Evolutionary conservation across 2,113 vertebrate species (phyloP), one percentile per base, ranked within the genome.

Genomic region (Etheostoma spectabile): DNA sequence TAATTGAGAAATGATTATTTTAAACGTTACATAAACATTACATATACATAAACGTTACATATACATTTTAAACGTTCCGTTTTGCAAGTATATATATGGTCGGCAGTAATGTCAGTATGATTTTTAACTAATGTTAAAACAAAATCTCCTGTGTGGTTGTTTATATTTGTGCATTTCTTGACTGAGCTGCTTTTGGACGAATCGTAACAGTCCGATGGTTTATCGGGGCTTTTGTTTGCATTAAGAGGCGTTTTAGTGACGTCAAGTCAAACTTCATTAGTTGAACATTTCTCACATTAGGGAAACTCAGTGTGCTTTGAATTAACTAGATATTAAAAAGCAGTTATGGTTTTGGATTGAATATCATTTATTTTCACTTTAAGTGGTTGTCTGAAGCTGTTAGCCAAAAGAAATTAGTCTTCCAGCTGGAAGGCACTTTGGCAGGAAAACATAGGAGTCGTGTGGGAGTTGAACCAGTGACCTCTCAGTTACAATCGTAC

Each of bases 401-500:
- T 78, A 33, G 49, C 21, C 33, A 52, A 56, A 48, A 18, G 52
- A 46, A 46, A 51, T 80, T 49, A 16, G 38, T 65, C 69, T 46
- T 68, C 22, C 79, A 35, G 59, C 77, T 87, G 10, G 1, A 53
- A 74, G 78, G 48, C 60, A 38, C 74, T 63, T 62, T 79, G 74
- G 67, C 72, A 81, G 46, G 45, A 22, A 45, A 77, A 60, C 46
- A 19, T 8, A 21, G 24, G 42, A 57, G 64, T 45, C 27, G 0
- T 27, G 53, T 69, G 60, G 71, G 83, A 86, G 19, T 80, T 67
- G 82, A 91, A 81, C 88, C 59, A 11, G 53, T 79, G 82, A 88
- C 86, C 79, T 77, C 61, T 68, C 22, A 0, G 38, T 61, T 59
- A 51, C 10, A 5, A 55, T 82, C 62, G 21, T 83, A n/a, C n/a